These are phyloP conservation scores for Lepidochitona cinerea DNA, from an alignment of 2,888 invertebrate genomes.

Conservation along the genomic window DNA sequence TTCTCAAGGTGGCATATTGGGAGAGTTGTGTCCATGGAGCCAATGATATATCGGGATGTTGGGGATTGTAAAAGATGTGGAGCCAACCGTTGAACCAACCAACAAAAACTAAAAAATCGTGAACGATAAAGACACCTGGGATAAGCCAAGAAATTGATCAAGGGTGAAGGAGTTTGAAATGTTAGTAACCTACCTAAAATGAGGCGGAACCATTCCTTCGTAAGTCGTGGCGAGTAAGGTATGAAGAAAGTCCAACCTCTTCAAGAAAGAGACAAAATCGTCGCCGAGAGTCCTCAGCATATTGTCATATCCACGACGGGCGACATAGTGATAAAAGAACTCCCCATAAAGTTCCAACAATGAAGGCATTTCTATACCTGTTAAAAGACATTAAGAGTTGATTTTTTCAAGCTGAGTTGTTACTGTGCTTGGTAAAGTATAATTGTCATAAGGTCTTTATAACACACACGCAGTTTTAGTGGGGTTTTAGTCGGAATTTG, in stretches of 20 bases:
- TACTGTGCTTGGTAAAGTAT: background rate
- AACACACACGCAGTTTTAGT: background rate
- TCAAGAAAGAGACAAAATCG: conserved; percentile 29
- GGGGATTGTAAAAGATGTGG: too few species aligned
- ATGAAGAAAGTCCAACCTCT: conserved; percentile 30
- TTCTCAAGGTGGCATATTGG: too few species aligned
- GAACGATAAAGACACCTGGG: too few species aligned
- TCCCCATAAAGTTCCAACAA: conserved; percentile 26
- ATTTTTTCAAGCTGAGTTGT: background rate
- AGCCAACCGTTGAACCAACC: too few species aligned
- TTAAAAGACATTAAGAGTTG: background rate
- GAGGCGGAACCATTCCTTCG: conserved; percentile 29
- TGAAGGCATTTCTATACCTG: conserved; percentile 12
- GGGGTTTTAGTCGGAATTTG: too few species aligned
- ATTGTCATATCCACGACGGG: conserved; percentile 24
- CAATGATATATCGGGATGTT: too few species aligned
- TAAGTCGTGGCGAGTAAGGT: conserved; percentile 27
- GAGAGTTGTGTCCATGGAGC: too few species aligned
- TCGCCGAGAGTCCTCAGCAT: conserved; percentile 27
- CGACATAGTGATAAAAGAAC: conserved; percentile 22
- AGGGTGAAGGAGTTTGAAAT: too few species aligned
- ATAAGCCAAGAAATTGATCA: too few species aligned
- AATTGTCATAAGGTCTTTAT: too few species aligned
- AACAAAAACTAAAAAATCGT: too few species aligned
- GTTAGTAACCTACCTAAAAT: conserved; percentile 19